Base-by-base conservation (phyloP, 2,888 invertebrate genomes). In the Dichetophora obliterata region DNA sequence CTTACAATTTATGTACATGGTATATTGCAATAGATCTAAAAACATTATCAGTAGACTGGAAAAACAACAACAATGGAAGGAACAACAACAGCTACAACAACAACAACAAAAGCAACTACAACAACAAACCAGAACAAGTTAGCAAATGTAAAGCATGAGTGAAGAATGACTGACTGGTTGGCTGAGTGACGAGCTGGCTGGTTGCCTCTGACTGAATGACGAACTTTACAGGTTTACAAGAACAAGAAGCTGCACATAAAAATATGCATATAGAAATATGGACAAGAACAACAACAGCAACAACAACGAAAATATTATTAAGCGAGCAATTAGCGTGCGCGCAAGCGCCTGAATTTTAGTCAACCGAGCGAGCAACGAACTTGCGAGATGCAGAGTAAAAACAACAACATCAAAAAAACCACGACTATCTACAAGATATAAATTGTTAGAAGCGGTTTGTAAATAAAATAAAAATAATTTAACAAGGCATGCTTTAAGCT, bases 61-160 rank as follows among this genome's bases (percentile, higher is more conserved):
- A 16, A 34, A 8, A n/a, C 14, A 31, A 31, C 31, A 31, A 31
- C 31, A 31, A 24, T 16, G 31, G 5, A 70, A n/a, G 27, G n/a
- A n/a, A n/a, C n/a, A n/a, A n/a, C n/a, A n/a, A n/a, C n/a, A n/a
- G 24, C 14, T 52, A n/a, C 19, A 54, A 59, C 24, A 31, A 71
- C 61, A 73, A 73, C 61, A 72, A 73, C 63, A 73, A 63, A 50
- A 73, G 54, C 50, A 54, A 65, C 14, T 6, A 54, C 27, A 69
- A 37, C 16, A 65, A 5, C 65, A 65, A 34, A 71, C 34, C 57
- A 59, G 24, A 69, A 48, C 71, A 57, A 24, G 37, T 57, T 72
- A 54, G 37, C 59, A 57, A 24, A 19, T 22, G 22, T 52, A 27
- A 27, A 31, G 31, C 52, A 8, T 43, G 31, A 57, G 22, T 22